Evolutionary conservation across 2,797 vertebrate species (phyloP).

Genomic region (Eulemur coronatus): DNA sequence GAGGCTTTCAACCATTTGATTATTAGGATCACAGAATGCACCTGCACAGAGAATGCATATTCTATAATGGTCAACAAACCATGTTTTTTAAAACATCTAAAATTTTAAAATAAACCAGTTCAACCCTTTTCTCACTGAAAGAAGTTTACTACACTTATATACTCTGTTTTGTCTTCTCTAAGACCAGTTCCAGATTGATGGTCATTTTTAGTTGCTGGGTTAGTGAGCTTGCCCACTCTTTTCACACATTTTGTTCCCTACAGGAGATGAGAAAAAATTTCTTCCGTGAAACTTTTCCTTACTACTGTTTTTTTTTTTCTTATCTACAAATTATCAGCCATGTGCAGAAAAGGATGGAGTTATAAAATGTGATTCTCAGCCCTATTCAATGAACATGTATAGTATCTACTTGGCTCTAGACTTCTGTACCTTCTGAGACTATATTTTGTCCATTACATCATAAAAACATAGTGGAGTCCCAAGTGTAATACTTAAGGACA

Average conservation of each 20-base stretch:
- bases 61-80: rapidly evolving
- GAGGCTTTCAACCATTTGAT: rapidly evolving
- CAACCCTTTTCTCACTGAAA: background rate
- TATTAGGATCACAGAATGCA: rapidly evolving
- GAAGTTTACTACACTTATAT: background rate
- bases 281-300: background rate
- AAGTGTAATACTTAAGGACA: background rate
- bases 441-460: rapidly evolving
- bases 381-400: background rate
- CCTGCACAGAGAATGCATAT: too few relatives aligned
- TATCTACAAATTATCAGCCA: background rate
- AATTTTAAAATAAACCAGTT: background rate
- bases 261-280: background rate
- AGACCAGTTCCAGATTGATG: background rate
- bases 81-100: background rate
- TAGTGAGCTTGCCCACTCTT: background rate
- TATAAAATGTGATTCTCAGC: background rate
- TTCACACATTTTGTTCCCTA: background rate
- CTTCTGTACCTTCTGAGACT: background rate
- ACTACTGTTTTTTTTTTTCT: background rate
- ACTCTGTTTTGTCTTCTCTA: background rate
- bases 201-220: background rate
- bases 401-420: background rate
- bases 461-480: background rate
- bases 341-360: background rate